Conservation (phyloP, 2,888 invertebrate species). For the Caenorhabditis wallacei region DNA sequence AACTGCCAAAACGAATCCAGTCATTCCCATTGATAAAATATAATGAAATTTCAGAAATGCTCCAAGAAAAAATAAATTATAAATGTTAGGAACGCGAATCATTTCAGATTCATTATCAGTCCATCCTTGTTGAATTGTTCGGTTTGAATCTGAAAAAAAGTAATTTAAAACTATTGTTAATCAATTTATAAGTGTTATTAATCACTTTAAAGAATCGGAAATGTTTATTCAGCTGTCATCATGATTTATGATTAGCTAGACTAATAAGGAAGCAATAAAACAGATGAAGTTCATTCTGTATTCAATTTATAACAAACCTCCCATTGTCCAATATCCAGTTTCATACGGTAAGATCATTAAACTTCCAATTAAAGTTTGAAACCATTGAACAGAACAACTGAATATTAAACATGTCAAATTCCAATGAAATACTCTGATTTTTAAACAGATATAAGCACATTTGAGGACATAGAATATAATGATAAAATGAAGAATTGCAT, state of each 20-base stretch:
- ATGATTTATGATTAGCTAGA: too few relatives aligned
- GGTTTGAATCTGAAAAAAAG: slow-evolving; percentile 7
- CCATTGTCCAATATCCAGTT: slow-evolving; percentile 21
- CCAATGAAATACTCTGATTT: slow-evolving; percentile 39
- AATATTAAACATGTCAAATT: slow-evolving; percentile 36
- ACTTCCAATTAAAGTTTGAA: slow-evolving; percentile 34
- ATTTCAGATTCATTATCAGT: slow-evolving; percentile 23
- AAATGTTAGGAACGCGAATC: slow-evolving; percentile 5
- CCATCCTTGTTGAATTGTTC: slow-evolving; percentile 25
- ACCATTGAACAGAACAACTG: slow-evolving; percentile 47
- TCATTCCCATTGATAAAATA: slow-evolving; percentile 41
- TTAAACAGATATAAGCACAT: slow-evolving; percentile 31
- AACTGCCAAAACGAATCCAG: slow-evolving; percentile 24
- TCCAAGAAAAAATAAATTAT: slow-evolving; percentile 32
- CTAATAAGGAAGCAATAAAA: too few relatives aligned
- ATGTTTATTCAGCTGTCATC: too few relatives aligned
- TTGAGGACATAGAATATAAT: slow-evolving; percentile 23
- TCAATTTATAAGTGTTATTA: too few relatives aligned
- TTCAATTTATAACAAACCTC: not conserved
- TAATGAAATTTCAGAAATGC: slow-evolving; percentile 40
- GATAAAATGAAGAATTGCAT: slow-evolving; percentile 25
- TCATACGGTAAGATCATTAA: slow-evolving; percentile 40
- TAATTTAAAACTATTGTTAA: too few relatives aligned
- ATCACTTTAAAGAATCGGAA: too few relatives aligned
- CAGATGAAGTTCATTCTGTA: too few relatives aligned